A percentile compares a stretch with the other conserved stretches of the same genome.
phyloP scores from a whole-genome alignment of 2,113 vertebrate genomes.

The Tretioscincus oriximinensis region DNA sequence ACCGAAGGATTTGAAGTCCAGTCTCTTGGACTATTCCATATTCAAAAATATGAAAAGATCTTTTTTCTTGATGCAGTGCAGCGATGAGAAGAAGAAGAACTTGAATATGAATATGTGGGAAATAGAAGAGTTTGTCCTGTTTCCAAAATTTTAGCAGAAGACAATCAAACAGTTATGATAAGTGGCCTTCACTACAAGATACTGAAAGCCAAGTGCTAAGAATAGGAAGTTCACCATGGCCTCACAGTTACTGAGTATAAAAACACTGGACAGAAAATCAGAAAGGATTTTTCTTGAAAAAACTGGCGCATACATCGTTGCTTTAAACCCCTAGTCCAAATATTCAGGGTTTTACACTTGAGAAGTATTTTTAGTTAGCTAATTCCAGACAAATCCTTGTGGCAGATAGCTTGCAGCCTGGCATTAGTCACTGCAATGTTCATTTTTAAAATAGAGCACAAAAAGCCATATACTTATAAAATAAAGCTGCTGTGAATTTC shows the following conservation, averaged over 20 bases:
- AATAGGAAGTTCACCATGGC: neutral
- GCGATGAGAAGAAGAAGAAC: neutral
- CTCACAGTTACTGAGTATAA: neutral
- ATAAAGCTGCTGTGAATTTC: neutral
- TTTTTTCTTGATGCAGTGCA: neutral
- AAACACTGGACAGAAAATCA: neutral
- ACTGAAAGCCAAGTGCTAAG: neutral
- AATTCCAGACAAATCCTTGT: slow-evolving; percentile 34
- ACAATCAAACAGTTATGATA: neutral
- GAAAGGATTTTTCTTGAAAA: neutral
- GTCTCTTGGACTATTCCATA: too few relatives aligned
- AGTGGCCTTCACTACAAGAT: neutral
- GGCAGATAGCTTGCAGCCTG: slow-evolving; percentile 19
- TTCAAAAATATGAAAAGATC: too few relatives aligned
- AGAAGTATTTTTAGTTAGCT: neutral
- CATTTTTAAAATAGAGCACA: neutral
- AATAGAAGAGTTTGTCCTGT: neutral
- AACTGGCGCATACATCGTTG: neutral
- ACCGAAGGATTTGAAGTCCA: too few relatives aligned
- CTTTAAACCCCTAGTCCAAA: neutral
- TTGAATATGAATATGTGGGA: neutral
- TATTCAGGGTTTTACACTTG: neutral
- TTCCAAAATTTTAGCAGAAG: neutral
- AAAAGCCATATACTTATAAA: neutral
- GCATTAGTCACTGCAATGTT: neutral